Evolutionary conservation across 2,888 invertebrate species (phyloP), one percentile per base, ranked within the genome.

Genomic region (Cataglyphis rosenhaueri): DNA sequence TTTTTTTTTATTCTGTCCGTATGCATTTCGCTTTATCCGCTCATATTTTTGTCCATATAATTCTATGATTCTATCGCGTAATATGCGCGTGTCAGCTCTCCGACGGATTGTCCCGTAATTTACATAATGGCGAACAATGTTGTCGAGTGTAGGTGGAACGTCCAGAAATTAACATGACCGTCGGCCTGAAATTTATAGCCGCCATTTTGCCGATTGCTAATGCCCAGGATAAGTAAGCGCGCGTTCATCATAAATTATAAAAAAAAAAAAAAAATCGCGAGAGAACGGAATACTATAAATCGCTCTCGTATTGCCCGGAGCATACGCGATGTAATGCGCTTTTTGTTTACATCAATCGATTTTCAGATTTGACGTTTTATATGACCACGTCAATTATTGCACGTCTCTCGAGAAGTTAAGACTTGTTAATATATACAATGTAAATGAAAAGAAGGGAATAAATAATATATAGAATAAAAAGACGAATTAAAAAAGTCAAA

Each of bases 91-190:
- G 41, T 57, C 44, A 59, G 44, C 21, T 44, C n/a, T 41, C 32
- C 32, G 85, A 81, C 81, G 81, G 74, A 86, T 87, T 85, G 81
- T 81, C 59, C 5, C 65, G 44, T 64, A 66, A 64, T 59, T 71
- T 68, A 57, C 82, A 70, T 76, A 82, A 83, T 84, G 73, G 76
- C 79, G 73, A 57, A 66, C 81, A 64, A 82, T 81, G 62, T 79
- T 75, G 29, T 62, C 64, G 74, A 82, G 68, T 82, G 25, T 25
- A 82, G 76, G 62, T 82, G 70, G 75, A 62, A 82, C 70, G 59
- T 75, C 74, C 71, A 76, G 55, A 48, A 32, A 82, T 83, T 76
- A 81, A 78, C 81, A 44, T 48, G 52, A 41, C 76, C 65, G 65
- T 82, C 71, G 29, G n/a, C 65, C 25, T 35, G 41, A 82, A 71